These are phyloP conservation scores for Drosophila parabipectinata DNA, from an alignment of 1,140 invertebrate genomes.

Conservation along the genomic window DNA sequence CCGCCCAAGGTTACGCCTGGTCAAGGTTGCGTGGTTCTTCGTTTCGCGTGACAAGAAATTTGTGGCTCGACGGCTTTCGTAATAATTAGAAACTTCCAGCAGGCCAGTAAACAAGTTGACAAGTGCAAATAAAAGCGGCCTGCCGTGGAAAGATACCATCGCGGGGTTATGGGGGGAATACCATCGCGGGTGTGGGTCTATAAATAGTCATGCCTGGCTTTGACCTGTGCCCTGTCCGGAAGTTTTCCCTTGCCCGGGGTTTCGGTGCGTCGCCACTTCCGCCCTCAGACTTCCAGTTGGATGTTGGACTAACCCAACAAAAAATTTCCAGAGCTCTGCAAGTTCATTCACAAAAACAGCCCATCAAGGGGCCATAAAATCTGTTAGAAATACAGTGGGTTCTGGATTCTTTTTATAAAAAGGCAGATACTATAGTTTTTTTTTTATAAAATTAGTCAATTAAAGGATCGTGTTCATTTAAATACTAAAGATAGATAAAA, in stretches of 20 bases:
- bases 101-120: slow-evolving; percentile 56
- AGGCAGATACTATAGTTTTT: no score
- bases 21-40: slow-evolving; percentile 42
- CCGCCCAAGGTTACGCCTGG: slow-evolving; percentile 37
- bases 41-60: slow-evolving; percentile 46
- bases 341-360: slow-evolving; percentile 70
- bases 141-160: slow-evolving; percentile 29
- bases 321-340: slow-evolving; percentile 24
- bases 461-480: no score
- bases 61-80: slow-evolving; percentile 30
- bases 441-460: no score
- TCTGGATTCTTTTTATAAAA: no score
- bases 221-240: slow-evolving; percentile 28
- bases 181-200: slow-evolving; percentile 4
- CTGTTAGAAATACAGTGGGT: slow-evolving; percentile 26
- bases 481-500: no score
- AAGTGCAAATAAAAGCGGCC: slow-evolving; percentile 46
- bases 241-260: slow-evolving; percentile 13
- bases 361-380: slow-evolving; percentile 31
- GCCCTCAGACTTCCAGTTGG: slow-evolving; percentile 15
- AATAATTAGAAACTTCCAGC: slow-evolving; percentile 45
- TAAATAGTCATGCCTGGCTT: slow-evolving; percentile 48
- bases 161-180: neutral
- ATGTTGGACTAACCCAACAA: slow-evolving; percentile 12
- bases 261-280: neutral